Evolutionary conservation across 2,113 vertebrate species (phyloP).

Genomic region (Urocynchramus pylzowi): DNA sequence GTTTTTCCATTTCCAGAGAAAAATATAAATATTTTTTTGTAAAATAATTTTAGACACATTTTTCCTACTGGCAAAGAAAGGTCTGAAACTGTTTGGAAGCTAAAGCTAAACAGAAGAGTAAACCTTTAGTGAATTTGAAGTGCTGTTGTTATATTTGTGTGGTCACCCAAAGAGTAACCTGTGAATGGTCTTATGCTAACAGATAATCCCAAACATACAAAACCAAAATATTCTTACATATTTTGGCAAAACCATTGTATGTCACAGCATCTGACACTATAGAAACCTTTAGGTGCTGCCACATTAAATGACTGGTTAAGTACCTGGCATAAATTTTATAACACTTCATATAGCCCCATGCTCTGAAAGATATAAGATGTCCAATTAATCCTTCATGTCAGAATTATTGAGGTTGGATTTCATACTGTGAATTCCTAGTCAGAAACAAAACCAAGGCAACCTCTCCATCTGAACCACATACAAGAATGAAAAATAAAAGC

Average conservation of each 20-base stretch:
- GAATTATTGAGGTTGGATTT: not conserved
- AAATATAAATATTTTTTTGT: not conserved
- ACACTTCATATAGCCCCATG: not conserved
- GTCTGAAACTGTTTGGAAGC: not conserved
- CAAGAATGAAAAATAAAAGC: not conserved
- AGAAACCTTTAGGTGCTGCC: not conserved
- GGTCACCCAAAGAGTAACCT: not conserved
- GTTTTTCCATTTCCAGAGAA: not conserved
- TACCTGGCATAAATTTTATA: not conserved
- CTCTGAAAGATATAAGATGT: not conserved
- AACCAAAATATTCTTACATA: not conserved
- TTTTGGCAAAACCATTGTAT: not conserved
- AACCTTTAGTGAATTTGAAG: not conserved
- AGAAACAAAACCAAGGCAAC: not conserved
- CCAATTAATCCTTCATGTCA: not conserved
- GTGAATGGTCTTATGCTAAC: not conserved
- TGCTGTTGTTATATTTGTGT: not conserved
- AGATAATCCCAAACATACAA: not conserved
- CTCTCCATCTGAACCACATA: not conserved
- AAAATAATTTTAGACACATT: not conserved
- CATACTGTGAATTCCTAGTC: not conserved
- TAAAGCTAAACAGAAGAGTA: not conserved
- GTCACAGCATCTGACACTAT: fast-evolving
- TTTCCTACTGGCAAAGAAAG: not conserved
- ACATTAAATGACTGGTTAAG: not conserved